Evolutionary conservation across 2,113 vertebrate species (phyloP), one percentile per base, ranked within the genome.

Genomic region (Pogona vitticeps): DNA sequence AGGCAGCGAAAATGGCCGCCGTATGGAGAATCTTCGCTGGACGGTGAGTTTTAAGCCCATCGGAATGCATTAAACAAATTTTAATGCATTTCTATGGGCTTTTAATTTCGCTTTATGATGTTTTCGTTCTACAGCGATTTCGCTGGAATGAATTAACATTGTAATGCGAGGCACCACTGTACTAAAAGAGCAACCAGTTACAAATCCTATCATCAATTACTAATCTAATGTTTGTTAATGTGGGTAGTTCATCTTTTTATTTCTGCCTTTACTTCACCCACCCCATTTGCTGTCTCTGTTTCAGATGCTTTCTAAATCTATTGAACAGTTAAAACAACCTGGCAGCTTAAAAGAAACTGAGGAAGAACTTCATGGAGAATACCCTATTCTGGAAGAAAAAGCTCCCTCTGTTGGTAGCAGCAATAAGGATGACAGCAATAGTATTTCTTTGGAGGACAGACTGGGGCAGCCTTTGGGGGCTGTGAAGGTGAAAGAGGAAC

Each of bases 231-330:
- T 58, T 58, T 58, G 9, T 58, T 26, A 3, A 86, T n/a, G 28
- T 68, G 38, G 21, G 17, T 76, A 46, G 86, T 88, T 56, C 17
- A 65, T 23, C 8, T n/a, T 46, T 71, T 59, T 14, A 36, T 81
- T 52, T 20, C 36, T 73, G 2, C 61, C 28, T 75, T 31, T 65
- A 6, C 58, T 75, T 14, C 28, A 38, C 33, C 56, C 21, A 80
- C 31, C 52, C 36, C 91, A 87, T 33, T 68, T 20, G 7, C 28
- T 88, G 87, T 58, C 87, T 96, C 90, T 95, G 91, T 95, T 96
- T 73, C 97, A 99, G 99, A 97, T 99, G 96, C 97, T 99, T 85
- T 99, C 98, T 73, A 98, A 98, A 96, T 98, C 99, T 93, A 99
- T 98, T 61, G 98, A 99, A 96, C 98, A 99, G 96, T 96, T 99